A percentile compares a stretch with the other conserved stretches of the same genome.
Evolutionary conservation across 2,888 invertebrate genomes (phyloP).

Genomic region (Gortyna flavago): DNA sequence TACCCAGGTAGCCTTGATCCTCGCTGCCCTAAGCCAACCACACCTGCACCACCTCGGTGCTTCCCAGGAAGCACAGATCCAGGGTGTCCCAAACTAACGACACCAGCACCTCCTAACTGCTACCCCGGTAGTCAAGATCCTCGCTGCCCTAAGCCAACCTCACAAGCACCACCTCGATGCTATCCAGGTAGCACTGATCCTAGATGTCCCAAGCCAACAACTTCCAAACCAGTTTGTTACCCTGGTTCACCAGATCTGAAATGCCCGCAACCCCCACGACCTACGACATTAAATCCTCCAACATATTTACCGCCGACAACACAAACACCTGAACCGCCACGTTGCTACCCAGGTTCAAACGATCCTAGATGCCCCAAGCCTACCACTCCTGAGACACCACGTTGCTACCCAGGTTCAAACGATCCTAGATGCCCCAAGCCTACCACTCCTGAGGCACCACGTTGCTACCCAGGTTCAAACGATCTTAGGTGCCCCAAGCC

Average conservation of each 20-base stretch:
- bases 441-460: slow-evolving; percentile 22
- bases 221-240: slow-evolving; percentile 53
- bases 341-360: slow-evolving; percentile 62
- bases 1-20: no score
- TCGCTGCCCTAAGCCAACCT: slow-evolving; percentile 70
- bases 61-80: slow-evolving; percentile 53
- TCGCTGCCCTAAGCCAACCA: slow-evolving; percentile 9
- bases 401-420: slow-evolving; percentile 9
- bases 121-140: slow-evolving; percentile 68
- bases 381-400: slow-evolving; percentile 55
- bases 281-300: slow-evolving; percentile 63
- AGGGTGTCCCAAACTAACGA: slow-evolving; percentile 71
- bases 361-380: slow-evolving; percentile 19
- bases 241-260: slow-evolving; percentile 36
- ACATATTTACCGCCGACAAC: slow-evolving; percentile 41
- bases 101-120: slow-evolving; percentile 68
- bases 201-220: slow-evolving; percentile 44
- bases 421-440: slow-evolving; percentile 2
- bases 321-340: slow-evolving; percentile 31
- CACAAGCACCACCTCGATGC: slow-evolving; percentile 6
- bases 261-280: slow-evolving; percentile 61
- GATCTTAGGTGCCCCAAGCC: slow-evolving; percentile 59
- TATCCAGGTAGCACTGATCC: background rate
- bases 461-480: slow-evolving; percentile 60
- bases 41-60: slow-evolving; percentile 43